These are phyloP conservation scores for Lytechinus pictus DNA, from an alignment of 35 echinoderm and acorn worm genomes.

Conservation along the genomic window DNA sequence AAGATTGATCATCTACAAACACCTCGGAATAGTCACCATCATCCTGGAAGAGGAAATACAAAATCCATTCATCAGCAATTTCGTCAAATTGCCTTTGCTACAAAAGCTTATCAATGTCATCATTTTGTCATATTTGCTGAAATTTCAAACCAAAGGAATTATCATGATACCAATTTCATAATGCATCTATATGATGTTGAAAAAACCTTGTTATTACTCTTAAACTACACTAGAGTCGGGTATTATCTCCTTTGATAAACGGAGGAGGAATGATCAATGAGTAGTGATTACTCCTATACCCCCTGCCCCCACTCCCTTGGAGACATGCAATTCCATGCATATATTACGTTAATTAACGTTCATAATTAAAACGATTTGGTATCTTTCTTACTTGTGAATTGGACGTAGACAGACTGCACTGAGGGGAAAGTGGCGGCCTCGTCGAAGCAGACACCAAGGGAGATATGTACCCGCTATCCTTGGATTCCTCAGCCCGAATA, in stretches of 20 bases:
- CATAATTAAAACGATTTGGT: background rate
- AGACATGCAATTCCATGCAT: background rate
- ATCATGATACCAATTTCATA: too few species aligned
- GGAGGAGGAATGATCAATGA: too few species aligned
- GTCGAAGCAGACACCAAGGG: background rate
- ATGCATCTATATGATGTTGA: too few species aligned
- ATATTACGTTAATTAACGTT: background rate
- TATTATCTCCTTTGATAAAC: too few species aligned
- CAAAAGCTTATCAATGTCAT: too few species aligned
- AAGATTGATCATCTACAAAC: background rate
- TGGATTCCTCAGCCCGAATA: background rate
- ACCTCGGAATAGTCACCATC: background rate
- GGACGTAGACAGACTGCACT: background rate
- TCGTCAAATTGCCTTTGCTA: too few species aligned
- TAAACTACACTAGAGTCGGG: too few species aligned
- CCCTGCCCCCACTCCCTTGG: background rate
- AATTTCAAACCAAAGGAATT: too few species aligned
- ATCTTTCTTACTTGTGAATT: background rate
- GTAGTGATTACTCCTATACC: background rate
- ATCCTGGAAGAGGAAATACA: background rate
- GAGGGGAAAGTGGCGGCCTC: background rate
- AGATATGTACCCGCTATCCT: background rate
- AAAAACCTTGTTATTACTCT: too few species aligned
- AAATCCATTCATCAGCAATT: background rate
- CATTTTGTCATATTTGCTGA: too few species aligned